Evolutionary conservation across 2,888 invertebrate genomes (phyloP).

Genomic region (Tillus elongatus): DNA sequence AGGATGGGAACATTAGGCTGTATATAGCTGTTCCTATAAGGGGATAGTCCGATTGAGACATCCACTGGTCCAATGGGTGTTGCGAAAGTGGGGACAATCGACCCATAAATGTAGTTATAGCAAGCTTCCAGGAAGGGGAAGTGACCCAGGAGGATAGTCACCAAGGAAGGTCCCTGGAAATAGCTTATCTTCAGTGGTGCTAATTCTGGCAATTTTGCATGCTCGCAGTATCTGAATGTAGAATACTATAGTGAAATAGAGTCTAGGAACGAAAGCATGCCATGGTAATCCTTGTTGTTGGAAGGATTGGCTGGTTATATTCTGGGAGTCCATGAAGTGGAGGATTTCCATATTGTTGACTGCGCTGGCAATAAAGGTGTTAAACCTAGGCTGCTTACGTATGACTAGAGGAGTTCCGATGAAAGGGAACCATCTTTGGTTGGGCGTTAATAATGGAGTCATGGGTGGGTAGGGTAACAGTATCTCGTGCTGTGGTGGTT

Average conservation of each 20-base stretch:
- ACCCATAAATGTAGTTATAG: background rate
- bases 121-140: background rate
- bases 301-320: background rate
- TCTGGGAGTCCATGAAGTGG: background rate
- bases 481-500: too few relatives aligned
- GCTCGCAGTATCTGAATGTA: constrained; percentile 1
- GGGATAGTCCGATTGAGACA: background rate
- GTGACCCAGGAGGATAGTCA: background rate
- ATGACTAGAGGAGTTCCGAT: too few relatives aligned
- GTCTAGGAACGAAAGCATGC: background rate
- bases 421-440: too few relatives aligned
- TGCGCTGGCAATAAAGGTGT: background rate
- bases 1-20: background rate
- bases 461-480: too few relatives aligned
- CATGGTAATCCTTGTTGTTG: background rate
- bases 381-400: too few relatives aligned
- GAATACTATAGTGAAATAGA: background rate
- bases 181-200: background rate
- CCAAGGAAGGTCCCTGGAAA: background rate
- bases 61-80: background rate
- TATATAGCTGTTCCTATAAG: background rate
- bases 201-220: background rate
- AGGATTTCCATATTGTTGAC: background rate
- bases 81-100: background rate
- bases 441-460: too few relatives aligned